These are phyloP conservation scores for Drosophila fulvimacula DNA, from an alignment of 2,888 invertebrate species.

Conservation along the genomic window DNA sequence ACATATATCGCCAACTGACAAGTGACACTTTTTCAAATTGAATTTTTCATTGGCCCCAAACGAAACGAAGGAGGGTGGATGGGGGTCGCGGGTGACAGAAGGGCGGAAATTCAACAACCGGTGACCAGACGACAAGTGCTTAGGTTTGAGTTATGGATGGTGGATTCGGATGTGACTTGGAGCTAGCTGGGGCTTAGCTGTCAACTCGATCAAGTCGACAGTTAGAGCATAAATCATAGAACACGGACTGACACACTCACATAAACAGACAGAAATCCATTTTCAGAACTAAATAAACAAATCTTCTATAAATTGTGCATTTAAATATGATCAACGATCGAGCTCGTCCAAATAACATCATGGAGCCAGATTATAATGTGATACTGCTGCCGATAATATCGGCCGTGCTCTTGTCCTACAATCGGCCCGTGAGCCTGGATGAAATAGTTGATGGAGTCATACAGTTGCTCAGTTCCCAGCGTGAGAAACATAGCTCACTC, in stretches of 20 bases:
- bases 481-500: constrained; percentile 22
- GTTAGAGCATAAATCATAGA: constrained; percentile 18
- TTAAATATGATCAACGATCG: not conserved
- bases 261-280: not conserved
- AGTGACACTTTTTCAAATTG: constrained; percentile 78
- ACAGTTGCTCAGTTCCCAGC: constrained; percentile 43
- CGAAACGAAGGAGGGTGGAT: not conserved
- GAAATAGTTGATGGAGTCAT: constrained; percentile 58
- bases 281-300: constrained; percentile 18
- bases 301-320: constrained; percentile 20
- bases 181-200: constrained; percentile 36
- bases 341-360: constrained; percentile 13
- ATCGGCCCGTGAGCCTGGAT: constrained; percentile 62
- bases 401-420: constrained; percentile 62
- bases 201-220: constrained; percentile 34
- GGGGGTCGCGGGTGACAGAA: not conserved
- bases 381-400: constrained; percentile 56
- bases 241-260: not conserved
- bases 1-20: constrained; percentile 64
- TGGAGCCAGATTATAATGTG: constrained; percentile 47
- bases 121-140: constrained; percentile 36
- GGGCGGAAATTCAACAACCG: constrained; percentile 34
- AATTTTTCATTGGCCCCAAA: constrained; percentile 59
- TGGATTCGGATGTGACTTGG: constrained; percentile 13
- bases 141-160: constrained; percentile 17